phyloP scores from a whole-genome alignment of 2,888 invertebrate genomes.

The Scrobipalpa atriplicella region DNA sequence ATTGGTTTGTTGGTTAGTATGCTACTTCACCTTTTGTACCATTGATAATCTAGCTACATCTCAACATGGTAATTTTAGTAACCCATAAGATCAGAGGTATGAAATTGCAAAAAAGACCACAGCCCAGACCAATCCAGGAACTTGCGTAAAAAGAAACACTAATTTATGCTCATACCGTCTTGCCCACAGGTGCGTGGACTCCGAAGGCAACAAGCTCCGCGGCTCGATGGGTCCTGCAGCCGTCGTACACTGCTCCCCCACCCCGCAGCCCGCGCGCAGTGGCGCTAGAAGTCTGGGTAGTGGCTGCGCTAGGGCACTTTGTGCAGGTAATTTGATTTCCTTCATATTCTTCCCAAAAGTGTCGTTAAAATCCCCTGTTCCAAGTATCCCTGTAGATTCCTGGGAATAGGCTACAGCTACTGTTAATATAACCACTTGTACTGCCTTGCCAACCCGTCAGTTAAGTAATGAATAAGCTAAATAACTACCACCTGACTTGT shows the following conservation, averaged over 20 bases:
- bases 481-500: no score
- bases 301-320: conserved; percentile 87
- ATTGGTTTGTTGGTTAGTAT: conserved; percentile 88
- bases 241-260: conserved; percentile 84
- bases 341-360: background rate
- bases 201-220: conserved; percentile 88
- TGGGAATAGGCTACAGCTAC: no score
- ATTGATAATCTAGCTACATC: background rate
- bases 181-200: conserved; percentile 86
- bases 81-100: no score
- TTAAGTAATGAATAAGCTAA: no score
- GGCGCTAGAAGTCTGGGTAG: conserved; percentile 79
- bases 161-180: background rate
- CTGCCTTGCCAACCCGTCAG: no score
- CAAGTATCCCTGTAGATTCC: no score
- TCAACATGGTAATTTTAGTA: no score
- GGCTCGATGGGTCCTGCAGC: conserved; percentile 91
- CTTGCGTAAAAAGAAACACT: no score
- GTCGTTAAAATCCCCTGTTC: background rate
- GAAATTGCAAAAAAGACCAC: no score
- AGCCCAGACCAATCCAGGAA: no score
- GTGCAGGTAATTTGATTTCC: conserved; percentile 80
- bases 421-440: no score
- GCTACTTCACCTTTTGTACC: no score
- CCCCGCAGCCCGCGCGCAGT: conserved; percentile 60